phyloP scores from a whole-genome alignment of 2,797 vertebrate species.

The Myotis vivesi region DNA sequence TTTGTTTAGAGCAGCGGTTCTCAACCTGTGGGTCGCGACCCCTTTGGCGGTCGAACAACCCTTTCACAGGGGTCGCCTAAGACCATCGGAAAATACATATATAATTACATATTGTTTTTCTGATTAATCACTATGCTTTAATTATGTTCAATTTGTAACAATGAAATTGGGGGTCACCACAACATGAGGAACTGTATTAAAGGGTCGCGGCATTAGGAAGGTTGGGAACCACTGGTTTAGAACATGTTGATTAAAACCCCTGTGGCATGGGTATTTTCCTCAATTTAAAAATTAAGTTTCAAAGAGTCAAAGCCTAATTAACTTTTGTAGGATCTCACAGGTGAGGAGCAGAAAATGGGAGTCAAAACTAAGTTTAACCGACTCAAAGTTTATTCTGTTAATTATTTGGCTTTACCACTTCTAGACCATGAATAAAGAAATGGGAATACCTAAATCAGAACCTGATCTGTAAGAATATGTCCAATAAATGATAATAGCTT shows the following conservation, averaged over 20 bases:
- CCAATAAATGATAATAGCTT: background rate
- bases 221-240: background rate
- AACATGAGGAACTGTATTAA: too few relatives aligned
- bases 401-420: background rate
- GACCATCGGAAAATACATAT: too few relatives aligned
- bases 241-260: background rate
- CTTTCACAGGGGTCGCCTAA: too few relatives aligned
- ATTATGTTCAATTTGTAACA: too few relatives aligned
- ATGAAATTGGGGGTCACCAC: too few relatives aligned
- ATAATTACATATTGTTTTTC: too few relatives aligned
- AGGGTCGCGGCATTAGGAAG: too few relatives aligned
- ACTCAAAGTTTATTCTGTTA: background rate
- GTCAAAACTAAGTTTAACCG: background rate
- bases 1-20: background rate
- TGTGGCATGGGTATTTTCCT: background rate
- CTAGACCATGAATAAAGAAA: background rate
- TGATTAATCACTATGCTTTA: too few relatives aligned
- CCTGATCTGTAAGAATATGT: background rate
- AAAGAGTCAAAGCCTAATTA: slow-evolving; percentile 6
- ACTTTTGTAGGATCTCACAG: background rate
- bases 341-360: background rate
- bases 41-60: too few relatives aligned
- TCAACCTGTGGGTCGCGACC: too few relatives aligned
- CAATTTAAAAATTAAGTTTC: slow-evolving; percentile 32
- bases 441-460: background rate